These are phyloP conservation scores for Phymastichus coffea DNA, from an alignment of 1,140 invertebrate genomes.

Conservation along the genomic window DNA sequence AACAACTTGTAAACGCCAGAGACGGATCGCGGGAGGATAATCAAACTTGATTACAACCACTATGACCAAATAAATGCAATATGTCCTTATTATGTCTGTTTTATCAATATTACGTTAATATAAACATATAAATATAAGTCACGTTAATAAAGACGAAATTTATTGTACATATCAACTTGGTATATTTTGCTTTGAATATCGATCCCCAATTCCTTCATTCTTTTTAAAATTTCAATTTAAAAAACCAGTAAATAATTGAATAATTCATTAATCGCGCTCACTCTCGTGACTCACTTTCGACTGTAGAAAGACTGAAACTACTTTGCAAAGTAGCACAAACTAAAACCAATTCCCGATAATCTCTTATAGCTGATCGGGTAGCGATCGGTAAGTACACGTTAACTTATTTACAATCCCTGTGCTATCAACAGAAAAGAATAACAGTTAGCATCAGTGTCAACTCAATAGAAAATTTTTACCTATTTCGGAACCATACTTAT, in stretches of 20 bases:
- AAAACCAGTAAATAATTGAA: no score
- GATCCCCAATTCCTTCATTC: no score
- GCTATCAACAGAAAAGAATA: not conserved
- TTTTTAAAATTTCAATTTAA: no score
- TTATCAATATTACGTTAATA: constrained; percentile 26
- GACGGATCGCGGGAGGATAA: constrained; percentile 46
- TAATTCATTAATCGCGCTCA: no score
- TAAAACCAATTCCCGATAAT: constrained; percentile 4
- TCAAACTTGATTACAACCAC: constrained; percentile 41
- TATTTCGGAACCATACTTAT: no score
- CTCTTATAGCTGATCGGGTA: constrained; percentile 22
- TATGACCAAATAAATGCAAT: constrained; percentile 30
- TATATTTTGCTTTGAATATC: constrained; percentile 28
- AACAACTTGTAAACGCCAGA: constrained; percentile 49
- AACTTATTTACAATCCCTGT: constrained; percentile 22
- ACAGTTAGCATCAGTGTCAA: no score
- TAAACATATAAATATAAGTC: constrained; percentile 26
- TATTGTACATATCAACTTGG: constrained; percentile 30
- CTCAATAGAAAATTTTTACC: no score
- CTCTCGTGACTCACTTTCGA: no score
- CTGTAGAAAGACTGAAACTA: no score
- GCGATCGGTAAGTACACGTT: constrained; percentile 29
- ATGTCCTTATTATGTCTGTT: constrained; percentile 30
- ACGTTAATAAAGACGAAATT: constrained; percentile 29
- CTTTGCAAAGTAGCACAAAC: not conserved